Base-by-base conservation (phyloP, 2,888 invertebrate species). In the Bibio marci region DNA sequence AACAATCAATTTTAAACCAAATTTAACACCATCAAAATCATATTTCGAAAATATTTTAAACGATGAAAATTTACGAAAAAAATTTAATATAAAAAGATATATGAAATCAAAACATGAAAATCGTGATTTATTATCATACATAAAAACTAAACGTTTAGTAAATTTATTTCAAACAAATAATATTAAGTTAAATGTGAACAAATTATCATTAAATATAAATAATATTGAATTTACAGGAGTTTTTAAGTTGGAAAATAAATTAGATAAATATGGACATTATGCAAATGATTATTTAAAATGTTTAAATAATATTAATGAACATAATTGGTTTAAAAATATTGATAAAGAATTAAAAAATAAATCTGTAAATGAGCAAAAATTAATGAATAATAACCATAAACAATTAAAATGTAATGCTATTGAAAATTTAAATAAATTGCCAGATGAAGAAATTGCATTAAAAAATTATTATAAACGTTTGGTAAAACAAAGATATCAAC, bases 21-120 rank as follows among this genome's bases (percentile, higher is more conserved):
- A 1, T 55, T 42, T 55, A 14, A 59, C 56, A 0, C 60, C 60
- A 4, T 52, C 53, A 3, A 43, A 45, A 25, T 47, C 49, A 22
- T 57, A 59, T 42, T 52, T 61, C 8, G 50, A 54, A 30, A 44
- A 49, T 3, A 51, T 59, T 25, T 44, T 53, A 3, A 26, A 14
- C 15, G 40, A 22, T 22, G 22, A 22, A 6, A 8, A 22, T 22
- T 22, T 0, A 22, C 15, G 19, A 22, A 19, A 15, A 4, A 40
- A 8, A 41, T 45, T 26, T 41, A 36, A 32, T 22, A 48, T 55
- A 28, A 59, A 59, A 0, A 48, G 53, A 2, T 52, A 45, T 36
- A 54, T 61, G 53, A 43, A 44, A 4, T 46, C 47, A 2, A 51
- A 58, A 38, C 54, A 57, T 44, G 46, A 54, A 6, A 43, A 50